Evolutionary conservation across 2,888 invertebrate genomes (phyloP).

Genomic region (Formica aserva): DNA sequence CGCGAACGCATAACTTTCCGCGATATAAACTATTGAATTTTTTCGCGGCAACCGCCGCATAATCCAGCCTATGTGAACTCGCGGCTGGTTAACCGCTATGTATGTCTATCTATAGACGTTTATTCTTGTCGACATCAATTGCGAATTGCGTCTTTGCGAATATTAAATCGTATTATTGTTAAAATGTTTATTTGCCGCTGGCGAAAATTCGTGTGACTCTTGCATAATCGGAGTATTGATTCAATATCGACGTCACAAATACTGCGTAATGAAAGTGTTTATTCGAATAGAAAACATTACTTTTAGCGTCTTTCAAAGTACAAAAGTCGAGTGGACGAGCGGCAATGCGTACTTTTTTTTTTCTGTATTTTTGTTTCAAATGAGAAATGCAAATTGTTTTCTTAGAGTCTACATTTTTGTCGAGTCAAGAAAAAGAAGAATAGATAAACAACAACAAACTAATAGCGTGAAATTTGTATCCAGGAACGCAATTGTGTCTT

Average conservation of each 20-base stretch:
- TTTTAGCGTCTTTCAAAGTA: not conserved
- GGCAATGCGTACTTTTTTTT: not conserved
- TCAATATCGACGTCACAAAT: slow-evolving; percentile 13
- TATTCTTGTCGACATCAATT: not conserved
- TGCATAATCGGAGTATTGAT: slow-evolving; percentile 24
- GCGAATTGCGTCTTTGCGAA: not conserved
- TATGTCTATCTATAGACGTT: not conserved
- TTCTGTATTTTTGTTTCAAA: not conserved
- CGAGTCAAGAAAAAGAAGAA: not conserved
- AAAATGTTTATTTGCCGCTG: not conserved
- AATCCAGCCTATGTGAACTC: not conserved
- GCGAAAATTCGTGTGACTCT: slow-evolving; percentile 10
- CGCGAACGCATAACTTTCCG: not conserved
- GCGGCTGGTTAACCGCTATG: not conserved
- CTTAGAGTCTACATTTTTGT: not conserved
- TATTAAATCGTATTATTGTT: not conserved
- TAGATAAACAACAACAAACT: not conserved
- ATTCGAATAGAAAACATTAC: not conserved
- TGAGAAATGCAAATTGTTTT: not conserved
- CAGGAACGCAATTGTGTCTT: not conserved
- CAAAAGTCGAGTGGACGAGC: not conserved
- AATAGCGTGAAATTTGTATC: not conserved
- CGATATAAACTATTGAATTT: not conserved
- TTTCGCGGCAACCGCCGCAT: not conserved
- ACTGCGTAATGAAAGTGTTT: not conserved